Evolutionary conservation across 2,888 invertebrate genomes (phyloP).

Genomic region (Diadegma fenestrale): DNA sequence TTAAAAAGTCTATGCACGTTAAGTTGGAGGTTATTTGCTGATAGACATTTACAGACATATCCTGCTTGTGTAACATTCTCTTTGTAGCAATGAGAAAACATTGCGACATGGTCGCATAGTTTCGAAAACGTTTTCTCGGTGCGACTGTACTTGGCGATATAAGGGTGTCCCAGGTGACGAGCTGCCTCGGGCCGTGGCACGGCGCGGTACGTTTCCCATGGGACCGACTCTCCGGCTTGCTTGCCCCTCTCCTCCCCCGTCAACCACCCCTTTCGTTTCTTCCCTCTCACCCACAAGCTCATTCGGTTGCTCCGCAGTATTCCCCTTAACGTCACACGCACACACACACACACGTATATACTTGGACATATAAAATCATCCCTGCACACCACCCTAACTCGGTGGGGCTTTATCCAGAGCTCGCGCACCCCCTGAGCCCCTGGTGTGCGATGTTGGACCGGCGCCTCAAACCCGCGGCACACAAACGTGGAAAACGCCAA

Average conservation of each 20-base stretch:
- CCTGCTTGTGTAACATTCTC: slow-evolving; percentile 17
- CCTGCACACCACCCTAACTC: slow-evolving; percentile 39
- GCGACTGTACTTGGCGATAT: slow-evolving; percentile 83
- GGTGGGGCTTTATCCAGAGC: slow-evolving; percentile 53
- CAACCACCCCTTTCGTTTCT: slow-evolving; percentile 64
- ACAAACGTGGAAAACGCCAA: slow-evolving; percentile 59
- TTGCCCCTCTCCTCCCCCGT: slow-evolving; percentile 49
- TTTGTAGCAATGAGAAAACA: slow-evolving; percentile 39
- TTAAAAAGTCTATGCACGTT: neutral
- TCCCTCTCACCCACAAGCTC: slow-evolving; percentile 68
- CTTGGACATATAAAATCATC: slow-evolving; percentile 13
- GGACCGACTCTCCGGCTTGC: slow-evolving; percentile 78
- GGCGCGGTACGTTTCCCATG: slow-evolving; percentile 81
- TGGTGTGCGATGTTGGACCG: slow-evolving; percentile 62
- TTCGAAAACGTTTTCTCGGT: slow-evolving; percentile 79
- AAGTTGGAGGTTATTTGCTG: neutral
- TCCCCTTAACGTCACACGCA: slow-evolving; percentile 65
- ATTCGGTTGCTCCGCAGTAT: slow-evolving; percentile 65
- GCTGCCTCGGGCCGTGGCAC: slow-evolving; percentile 83
- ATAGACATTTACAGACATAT: neutral
- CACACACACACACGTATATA: slow-evolving; percentile 41
- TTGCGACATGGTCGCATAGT: slow-evolving; percentile 68
- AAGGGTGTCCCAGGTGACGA: slow-evolving; percentile 84
- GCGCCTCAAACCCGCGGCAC: slow-evolving; percentile 55
- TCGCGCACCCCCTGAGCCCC: slow-evolving; percentile 58